Percentiles rank a stretch among this genome's conserved stretches.
Conservation (phyloP, 2,888 invertebrate genomes). For the Capitulum mitella region DNA sequence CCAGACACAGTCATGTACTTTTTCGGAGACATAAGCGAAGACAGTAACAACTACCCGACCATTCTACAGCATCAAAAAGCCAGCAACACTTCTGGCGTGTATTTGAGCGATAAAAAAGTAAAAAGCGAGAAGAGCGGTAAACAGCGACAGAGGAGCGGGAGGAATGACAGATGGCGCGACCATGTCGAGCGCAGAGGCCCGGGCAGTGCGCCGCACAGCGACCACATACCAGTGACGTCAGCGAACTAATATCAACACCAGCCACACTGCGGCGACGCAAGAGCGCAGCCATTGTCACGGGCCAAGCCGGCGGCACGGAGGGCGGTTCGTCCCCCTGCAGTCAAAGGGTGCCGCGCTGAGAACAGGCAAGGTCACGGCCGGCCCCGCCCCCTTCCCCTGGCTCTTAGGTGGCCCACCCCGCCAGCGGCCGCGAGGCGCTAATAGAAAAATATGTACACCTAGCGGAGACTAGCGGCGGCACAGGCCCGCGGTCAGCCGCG, state of each 20-base stretch:
- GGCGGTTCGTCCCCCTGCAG: not conserved
- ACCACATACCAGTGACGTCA: not conserved
- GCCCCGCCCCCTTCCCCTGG: not conserved
- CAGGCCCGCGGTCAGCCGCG: not conserved
- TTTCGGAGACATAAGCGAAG: no score
- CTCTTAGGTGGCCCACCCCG: no score
- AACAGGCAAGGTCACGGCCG: not conserved
- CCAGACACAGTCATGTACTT: no score
- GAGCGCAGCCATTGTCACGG: no score
- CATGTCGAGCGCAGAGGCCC: not conserved
- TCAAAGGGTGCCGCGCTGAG: not conserved
- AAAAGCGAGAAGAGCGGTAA: not conserved
- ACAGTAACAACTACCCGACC: no score
- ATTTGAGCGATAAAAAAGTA: slow-evolving; percentile 6
- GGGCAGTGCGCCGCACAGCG: not conserved
- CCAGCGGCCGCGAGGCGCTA: not conserved
- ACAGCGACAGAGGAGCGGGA: not conserved
- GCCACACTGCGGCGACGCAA: not conserved
- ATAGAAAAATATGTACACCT: slow-evolving; percentile 14
- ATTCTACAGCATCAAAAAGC: not conserved
- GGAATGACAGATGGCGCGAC: not conserved
- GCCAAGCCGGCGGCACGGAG: no score
- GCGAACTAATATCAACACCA: not conserved
- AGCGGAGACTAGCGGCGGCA: not conserved
- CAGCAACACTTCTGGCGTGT: not conserved